Evolutionary conservation across 1,140 invertebrate species (phyloP), one percentile per base, ranked within the genome.

Genomic region (Sycophila sp.): DNA sequence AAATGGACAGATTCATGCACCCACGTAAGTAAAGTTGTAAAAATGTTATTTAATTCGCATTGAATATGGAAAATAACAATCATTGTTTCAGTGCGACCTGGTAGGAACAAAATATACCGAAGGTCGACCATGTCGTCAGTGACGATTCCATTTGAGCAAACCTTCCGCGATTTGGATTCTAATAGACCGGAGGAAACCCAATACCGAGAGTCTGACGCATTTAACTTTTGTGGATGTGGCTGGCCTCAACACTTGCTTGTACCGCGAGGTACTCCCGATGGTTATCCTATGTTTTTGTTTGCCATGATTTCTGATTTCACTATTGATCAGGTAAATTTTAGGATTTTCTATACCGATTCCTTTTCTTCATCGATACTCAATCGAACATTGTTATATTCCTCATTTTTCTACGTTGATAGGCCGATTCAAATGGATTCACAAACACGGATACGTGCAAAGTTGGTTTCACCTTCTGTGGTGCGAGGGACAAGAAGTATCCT

Each of bases 161-260:
- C 91, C 2, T 62, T 62, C 40, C 59, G 59, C 17, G 24, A 42
- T 24, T 32, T 62, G 24, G 32, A 47, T 11, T 24, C 7, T 6
- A 40, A 59, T 19, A 17, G 59, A 19, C 59, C 59, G 5, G n/a
- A 10, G 2, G 4, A 17, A 13, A 75, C 76, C 8, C 81, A 75
- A 38, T 80, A 76, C 69, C 3, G 30, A n/a, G 40, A 15, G 5
- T 4, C 5, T 17, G 19, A 26, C 13, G 22, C 17, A 32, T 62
- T 62, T 15, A 62, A 62, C 19, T 62, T 45, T 8, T 62, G 94
- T 82, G 93, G 94, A 42, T 96, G 94, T 81, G 94, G 94, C 47
- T 95, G 94, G 93, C 94, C 94, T 2, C 90, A 94, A 58, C 93
- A 96, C 79, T 90, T 96, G 90, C 86, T 96, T 1, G 79, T 94